These are phyloP conservation scores for Samia ricini DNA, from an alignment of 1,140 invertebrate species.

Conservation along the genomic window DNA sequence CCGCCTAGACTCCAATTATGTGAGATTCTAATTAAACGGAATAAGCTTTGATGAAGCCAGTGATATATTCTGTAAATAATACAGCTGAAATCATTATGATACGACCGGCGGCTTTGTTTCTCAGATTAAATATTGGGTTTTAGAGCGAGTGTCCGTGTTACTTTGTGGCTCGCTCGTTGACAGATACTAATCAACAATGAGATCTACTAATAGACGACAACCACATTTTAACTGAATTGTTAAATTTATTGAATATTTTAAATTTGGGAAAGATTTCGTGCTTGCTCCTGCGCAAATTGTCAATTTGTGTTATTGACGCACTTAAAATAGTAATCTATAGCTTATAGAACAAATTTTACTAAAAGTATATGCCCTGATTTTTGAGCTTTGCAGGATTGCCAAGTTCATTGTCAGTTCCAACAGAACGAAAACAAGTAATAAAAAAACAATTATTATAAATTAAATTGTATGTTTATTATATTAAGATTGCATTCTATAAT, in stretches of 20 bases:
- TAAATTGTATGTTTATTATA: too few species aligned
- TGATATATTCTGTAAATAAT: neutral
- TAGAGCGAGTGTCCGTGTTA: conserved; percentile 26
- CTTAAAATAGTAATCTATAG: too few species aligned
- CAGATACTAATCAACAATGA: conserved; percentile 26
- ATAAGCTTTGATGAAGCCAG: neutral
- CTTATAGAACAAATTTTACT: too few species aligned
- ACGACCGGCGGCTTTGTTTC: conserved; percentile 23
- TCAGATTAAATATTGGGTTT: conserved; percentile 16
- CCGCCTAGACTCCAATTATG: too few species aligned
- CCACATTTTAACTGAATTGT: neutral
- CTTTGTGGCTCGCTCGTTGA: conserved; percentile 22
- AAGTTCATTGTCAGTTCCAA: too few species aligned
- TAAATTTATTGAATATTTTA: neutral
- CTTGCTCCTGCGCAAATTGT: too few species aligned
- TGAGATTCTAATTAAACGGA: neutral
- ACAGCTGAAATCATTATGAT: neutral
- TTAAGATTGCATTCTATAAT: too few species aligned
- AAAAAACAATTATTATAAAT: too few species aligned
- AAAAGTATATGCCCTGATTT: too few species aligned
- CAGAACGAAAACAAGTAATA: too few species aligned
- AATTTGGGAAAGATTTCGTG: neutral
- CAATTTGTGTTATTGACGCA: too few species aligned
- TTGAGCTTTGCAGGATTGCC: too few species aligned
- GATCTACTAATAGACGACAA: neutral